These are phyloP conservation scores for Crossocerus cetratus DNA, from an alignment of 2,888 invertebrate genomes.

Conservation along the genomic window DNA sequence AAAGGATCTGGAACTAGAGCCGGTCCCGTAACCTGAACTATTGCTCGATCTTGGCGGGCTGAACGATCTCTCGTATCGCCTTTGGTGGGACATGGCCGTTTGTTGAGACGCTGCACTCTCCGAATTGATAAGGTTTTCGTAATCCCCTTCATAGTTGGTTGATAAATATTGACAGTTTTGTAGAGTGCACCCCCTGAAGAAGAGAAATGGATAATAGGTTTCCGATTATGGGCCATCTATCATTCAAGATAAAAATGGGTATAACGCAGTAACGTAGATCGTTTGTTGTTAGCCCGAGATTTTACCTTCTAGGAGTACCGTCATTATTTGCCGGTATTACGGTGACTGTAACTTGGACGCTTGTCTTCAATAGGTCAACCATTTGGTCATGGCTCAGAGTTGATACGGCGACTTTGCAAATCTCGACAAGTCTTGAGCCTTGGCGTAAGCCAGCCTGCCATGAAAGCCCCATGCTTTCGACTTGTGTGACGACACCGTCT, in stretches of 20 bases:
- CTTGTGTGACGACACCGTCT: slow-evolving; percentile 95
- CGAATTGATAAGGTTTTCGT: slow-evolving; percentile 82
- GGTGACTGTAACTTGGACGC: slow-evolving; percentile 90
- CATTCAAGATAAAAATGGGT: too few species aligned
- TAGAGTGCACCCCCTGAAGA: slow-evolving; percentile 80
- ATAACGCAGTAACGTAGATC: too few species aligned
- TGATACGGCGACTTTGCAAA: slow-evolving; percentile 92
- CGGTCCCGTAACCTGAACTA: slow-evolving; percentile 91
- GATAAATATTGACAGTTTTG: slow-evolving; percentile 83
- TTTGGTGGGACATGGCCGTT: slow-evolving; percentile 81
- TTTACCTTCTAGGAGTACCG: slow-evolving; percentile 82
- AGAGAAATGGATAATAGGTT: not conserved
- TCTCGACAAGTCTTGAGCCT: slow-evolving; percentile 93
- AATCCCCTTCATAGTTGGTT: slow-evolving; percentile 82
- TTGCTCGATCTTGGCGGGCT: slow-evolving; percentile 89
- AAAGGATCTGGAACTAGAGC: slow-evolving; percentile 78
- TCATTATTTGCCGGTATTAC: slow-evolving; percentile 87
- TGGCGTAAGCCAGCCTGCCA: slow-evolving; percentile 92
- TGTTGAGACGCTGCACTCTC: slow-evolving; percentile 74
- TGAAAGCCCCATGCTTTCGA: slow-evolving; percentile 86
- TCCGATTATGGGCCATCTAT: not conserved
- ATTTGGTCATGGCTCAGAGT: slow-evolving; percentile 94
- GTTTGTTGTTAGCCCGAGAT: not conserved
- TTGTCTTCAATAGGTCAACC: slow-evolving; percentile 94
- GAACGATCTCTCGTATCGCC: slow-evolving; percentile 85